Base-by-base conservation (phyloP, 1,140 invertebrate genomes). In the Atta cephalotes region DNA sequence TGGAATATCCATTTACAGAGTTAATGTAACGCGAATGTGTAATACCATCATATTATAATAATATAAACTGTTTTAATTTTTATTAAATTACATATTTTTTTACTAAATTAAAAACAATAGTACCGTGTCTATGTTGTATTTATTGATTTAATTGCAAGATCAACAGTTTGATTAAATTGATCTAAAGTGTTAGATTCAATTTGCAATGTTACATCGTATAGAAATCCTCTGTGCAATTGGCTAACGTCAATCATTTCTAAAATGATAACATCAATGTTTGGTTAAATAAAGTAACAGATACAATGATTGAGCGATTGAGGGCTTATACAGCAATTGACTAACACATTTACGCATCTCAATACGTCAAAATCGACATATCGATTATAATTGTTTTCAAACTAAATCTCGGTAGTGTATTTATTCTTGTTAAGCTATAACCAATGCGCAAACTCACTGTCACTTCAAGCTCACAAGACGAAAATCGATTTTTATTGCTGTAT, bases 351-450 rank as follows among this genome's bases (percentile, higher is more conserved):
- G 28, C 39, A 4, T 28, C 60, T 51, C 58, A 62, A 84, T 84
- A 51, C 70, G 31, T 84, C 80, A 84, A 74, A 84, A 84, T 76
- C 39, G 56, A 84, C 70, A 72, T 76, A 76, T 63, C 80, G 68
- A 82, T 82, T 82, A 74, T 71, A 71, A 81, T 74, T 60, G 80
- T 84, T 84, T 51, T 76, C 56, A 51, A 84, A 74, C 70, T 62
- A 84, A 84, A 63, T n/a, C 28, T 35, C 39, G 10, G 49, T 9
- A 74, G 39, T 21, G 25, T 21, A 14, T 60, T 74, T 25, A 49
- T 18, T 18, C 18, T 62, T 45, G 45, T 84, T 82, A 72, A 72
- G 10, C 25, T 82, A 72, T 72, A 72, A 62, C 74, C 56, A 76
- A 84, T 84, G 9, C 25, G 56, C 39, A 62, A 82, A 72, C 21